These are phyloP conservation scores for Sitta europaea DNA, from an alignment of 2,113 vertebrate species.

Conservation along the genomic window DNA sequence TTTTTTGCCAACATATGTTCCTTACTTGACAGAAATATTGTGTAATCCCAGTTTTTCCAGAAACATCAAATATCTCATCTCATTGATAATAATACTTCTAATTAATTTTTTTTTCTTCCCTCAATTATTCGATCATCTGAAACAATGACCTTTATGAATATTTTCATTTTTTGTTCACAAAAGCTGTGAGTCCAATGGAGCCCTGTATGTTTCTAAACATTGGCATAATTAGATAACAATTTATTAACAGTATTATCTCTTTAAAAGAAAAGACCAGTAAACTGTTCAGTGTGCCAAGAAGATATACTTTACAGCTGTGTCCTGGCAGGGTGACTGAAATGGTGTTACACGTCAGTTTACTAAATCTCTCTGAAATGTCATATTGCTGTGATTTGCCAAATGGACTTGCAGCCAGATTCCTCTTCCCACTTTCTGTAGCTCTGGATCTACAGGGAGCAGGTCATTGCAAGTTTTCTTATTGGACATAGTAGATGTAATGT, in stretches of 20 bases:
- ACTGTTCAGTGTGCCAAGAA: neutral
- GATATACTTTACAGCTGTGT: neutral
- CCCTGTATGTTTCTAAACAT: neutral
- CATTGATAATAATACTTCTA: neutral
- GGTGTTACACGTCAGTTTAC: neutral
- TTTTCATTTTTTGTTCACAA: neutral
- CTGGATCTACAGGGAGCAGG: neutral
- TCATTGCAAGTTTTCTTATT: neutral
- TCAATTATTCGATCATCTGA: neutral
- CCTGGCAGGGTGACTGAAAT: neutral
- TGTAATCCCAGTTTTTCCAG: neutral
- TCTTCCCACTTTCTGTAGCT: neutral
- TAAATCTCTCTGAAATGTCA: neutral
- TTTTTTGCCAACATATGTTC: neutral
- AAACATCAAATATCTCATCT: neutral
- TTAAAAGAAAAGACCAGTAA: neutral
- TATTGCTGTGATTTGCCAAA: neutral
- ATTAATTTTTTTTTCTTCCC: neutral
- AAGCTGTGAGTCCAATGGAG: neutral
- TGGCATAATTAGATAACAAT: neutral
- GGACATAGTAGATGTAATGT: neutral
- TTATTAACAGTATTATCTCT: neutral
- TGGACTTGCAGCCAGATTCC: neutral
- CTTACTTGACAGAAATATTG: neutral
- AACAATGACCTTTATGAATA: neutral